Evolutionary conservation across 2,113 vertebrate species (phyloP).

Genomic region (Tursiops truncatus): DNA sequence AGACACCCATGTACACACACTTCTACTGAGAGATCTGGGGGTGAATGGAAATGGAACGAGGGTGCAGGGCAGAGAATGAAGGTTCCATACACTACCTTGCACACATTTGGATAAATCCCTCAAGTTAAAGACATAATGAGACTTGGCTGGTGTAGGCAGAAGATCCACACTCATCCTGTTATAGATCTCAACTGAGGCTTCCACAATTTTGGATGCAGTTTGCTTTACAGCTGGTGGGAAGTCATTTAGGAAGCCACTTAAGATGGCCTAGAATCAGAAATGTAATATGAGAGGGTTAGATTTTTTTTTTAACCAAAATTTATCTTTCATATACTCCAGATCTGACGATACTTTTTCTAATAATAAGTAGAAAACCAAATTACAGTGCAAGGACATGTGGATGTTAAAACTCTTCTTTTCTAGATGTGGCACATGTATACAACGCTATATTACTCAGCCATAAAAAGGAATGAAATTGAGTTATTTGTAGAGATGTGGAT

Average conservation of each 20-base stretch:
- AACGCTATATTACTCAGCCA: too few species aligned
- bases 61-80: not conserved
- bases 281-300: not conserved
- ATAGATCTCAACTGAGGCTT: slow-evolving; percentile 92
- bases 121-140: slow-evolving; percentile 93
- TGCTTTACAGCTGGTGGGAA: slow-evolving; percentile 87
- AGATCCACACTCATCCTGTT: slow-evolving; percentile 91
- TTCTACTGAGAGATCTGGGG: not conserved
- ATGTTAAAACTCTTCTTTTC: not conserved
- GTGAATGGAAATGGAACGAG: not conserved
- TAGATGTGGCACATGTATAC: too few species aligned
- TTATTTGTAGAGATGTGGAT: too few species aligned
- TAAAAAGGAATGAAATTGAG: too few species aligned
- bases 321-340: not conserved
- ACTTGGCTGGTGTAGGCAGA: slow-evolving; percentile 92
- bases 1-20: not conserved
- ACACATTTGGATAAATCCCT: slow-evolving; percentile 92
- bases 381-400: not conserved
- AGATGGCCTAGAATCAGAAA: slow-evolving; percentile 85
- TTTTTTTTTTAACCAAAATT: not conserved
- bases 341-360: not conserved
- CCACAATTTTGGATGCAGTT: slow-evolving; percentile 86
- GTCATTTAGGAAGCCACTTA: slow-evolving; percentile 88
- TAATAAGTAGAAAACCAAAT: not conserved
- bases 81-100: slow-evolving; percentile 84